These are phyloP conservation scores for Saccostrea cuccullata DNA, from an alignment of 1,140 invertebrate genomes.

Conservation along the genomic window DNA sequence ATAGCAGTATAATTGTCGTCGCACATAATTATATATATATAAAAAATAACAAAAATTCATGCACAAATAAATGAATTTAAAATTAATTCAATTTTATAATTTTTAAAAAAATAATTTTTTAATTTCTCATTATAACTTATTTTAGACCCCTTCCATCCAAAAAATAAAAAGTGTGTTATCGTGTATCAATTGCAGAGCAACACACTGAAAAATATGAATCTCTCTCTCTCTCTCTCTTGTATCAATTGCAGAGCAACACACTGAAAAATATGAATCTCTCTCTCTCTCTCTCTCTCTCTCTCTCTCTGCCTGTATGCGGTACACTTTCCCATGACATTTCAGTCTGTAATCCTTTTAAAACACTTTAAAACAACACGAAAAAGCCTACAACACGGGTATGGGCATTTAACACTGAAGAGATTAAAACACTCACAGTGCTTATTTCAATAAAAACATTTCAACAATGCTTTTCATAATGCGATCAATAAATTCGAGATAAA, in stretches of 20 bases:
- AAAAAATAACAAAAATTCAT: too few relatives aligned
- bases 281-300: slow-evolving; percentile 36
- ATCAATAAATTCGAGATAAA: background rate
- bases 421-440: background rate
- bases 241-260: too few relatives aligned
- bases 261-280: background rate
- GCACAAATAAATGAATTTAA: too few relatives aligned
- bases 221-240: background rate
- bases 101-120: too few relatives aligned
- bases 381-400: background rate
- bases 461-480: slow-evolving; percentile 30
- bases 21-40: too few relatives aligned
- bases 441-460: slow-evolving; percentile 26
- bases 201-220: background rate
- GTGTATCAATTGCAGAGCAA: too few relatives aligned
- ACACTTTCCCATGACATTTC: background rate
- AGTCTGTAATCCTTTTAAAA: background rate
- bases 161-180: too few relatives aligned
- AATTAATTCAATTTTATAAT: too few relatives aligned
- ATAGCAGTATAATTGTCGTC: too few relatives aligned
- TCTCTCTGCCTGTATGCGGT: background rate
- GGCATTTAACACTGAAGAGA: background rate
- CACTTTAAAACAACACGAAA: slow-evolving; percentile 23
- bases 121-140: too few relatives aligned
- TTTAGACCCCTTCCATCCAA: too few relatives aligned